Percentiles rank a stretch among this genome's conserved stretches.
phyloP scores from a whole-genome alignment of 2,113 vertebrate species.

The Edolisoma coerulescens region DNA sequence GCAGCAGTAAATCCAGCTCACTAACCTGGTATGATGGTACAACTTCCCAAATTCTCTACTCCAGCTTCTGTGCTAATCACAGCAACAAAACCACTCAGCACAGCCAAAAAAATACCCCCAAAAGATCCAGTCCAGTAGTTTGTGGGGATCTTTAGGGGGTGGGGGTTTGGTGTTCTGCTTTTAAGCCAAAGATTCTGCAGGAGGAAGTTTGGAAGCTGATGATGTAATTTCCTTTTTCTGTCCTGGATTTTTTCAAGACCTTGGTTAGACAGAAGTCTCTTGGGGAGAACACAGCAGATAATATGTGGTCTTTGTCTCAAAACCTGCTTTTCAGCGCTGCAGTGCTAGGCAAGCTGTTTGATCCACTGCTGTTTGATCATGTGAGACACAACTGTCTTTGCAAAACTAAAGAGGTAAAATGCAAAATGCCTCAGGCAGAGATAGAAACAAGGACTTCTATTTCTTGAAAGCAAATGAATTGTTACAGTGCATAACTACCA shows the following conservation, averaged over 20 bases:
- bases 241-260: neutral
- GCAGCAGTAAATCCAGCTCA: neutral
- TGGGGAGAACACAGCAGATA: neutral
- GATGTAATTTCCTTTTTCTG: neutral
- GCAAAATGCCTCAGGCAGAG: conserved; percentile 29
- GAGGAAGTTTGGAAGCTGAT: neutral
- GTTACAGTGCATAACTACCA: conserved; percentile 13
- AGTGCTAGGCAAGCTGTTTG: conserved; percentile 18
- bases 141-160: neutral
- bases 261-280: neutral
- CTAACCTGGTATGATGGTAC: neutral
- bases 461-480: conserved; percentile 37
- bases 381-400: conserved; percentile 8
- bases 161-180: neutral
- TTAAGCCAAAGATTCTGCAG: neutral
- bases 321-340: neutral
- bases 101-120: neutral
- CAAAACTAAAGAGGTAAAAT: conserved; percentile 47
- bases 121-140: neutral
- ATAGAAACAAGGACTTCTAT: conserved; percentile 5
- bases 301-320: neutral
- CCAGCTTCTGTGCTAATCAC: neutral
- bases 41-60: neutral
- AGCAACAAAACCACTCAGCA: neutral
- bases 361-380: conserved; percentile 39